Evolutionary conservation across 1,140 invertebrate genomes (phyloP).

Genomic region (fruit fly (Drosophila melanogaster)): DNA sequence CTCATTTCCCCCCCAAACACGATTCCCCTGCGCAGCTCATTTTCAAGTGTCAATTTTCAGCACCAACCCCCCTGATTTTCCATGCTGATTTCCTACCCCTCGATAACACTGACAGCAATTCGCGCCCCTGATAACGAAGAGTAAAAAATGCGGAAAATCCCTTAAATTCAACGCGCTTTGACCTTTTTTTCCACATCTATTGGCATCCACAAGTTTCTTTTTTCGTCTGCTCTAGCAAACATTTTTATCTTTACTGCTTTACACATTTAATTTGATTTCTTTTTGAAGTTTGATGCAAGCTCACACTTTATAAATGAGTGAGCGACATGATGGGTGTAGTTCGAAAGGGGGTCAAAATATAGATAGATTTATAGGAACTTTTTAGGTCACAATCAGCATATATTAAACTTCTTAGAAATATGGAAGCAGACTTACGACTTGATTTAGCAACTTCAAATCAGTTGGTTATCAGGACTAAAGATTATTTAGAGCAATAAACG

Average conservation of each 20-base stretch:
- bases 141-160: slow-evolving; percentile 59
- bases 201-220: slow-evolving; percentile 58
- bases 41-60: slow-evolving; percentile 82
- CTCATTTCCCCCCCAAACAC: slow-evolving; percentile 1
- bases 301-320: slow-evolving; percentile 44
- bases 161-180: slow-evolving; percentile 73
- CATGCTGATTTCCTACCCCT: neutral
- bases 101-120: slow-evolving; percentile 42
- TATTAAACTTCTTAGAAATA: too few relatives aligned
- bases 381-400: neutral
- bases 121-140: slow-evolving; percentile 38
- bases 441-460: too few relatives aligned
- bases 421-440: too few relatives aligned
- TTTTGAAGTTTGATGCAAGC: slow-evolving; percentile 79
- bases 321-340: slow-evolving; percentile 2
- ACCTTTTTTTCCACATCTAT: slow-evolving; percentile 55
- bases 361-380: too few relatives aligned
- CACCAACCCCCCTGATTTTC: slow-evolving; percentile 58
- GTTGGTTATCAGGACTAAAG: too few relatives aligned
- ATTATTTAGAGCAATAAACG: too few relatives aligned
- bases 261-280: slow-evolving; percentile 83
- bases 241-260: slow-evolving; percentile 77
- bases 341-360: slow-evolving; percentile 2
- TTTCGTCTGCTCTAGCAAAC: slow-evolving; percentile 28
- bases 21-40: slow-evolving; percentile 28